Evolutionary conservation across 2,888 invertebrate species (phyloP).

Genomic region (Drymonia ruficornis): DNA sequence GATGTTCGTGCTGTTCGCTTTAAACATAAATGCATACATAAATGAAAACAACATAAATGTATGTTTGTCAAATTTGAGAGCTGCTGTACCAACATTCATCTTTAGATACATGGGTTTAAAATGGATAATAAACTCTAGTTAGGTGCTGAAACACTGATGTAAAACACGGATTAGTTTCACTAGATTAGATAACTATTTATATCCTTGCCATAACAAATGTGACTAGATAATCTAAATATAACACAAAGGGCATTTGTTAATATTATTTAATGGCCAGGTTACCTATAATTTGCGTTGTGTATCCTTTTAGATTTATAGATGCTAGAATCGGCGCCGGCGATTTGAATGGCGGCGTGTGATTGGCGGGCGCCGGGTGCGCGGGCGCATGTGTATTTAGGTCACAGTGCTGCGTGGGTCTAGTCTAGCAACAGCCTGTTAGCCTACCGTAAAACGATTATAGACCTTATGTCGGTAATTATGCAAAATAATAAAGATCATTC

Average conservation of each 20-base stretch:
- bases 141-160: too few species aligned
- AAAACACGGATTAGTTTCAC: background rate
- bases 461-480: slow-evolving; percentile 33
- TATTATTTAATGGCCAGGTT: slow-evolving; percentile 64
- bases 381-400: slow-evolving; percentile 77
- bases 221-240: slow-evolving; percentile 29
- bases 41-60: too few species aligned
- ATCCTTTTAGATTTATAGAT: slow-evolving; percentile 64
- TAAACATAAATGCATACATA: too few species aligned
- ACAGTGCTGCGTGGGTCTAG: slow-evolving; percentile 75
- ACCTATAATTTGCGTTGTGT: slow-evolving; percentile 63
- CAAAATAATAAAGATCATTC: slow-evolving; percentile 10
- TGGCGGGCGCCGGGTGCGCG: slow-evolving; percentile 76
- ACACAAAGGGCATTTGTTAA: slow-evolving; percentile 65
- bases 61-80: too few species aligned
- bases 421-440: slow-evolving; percentile 60
- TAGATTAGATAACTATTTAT: slow-evolving; percentile 11
- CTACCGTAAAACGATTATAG: slow-evolving; percentile 33
- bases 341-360: slow-evolving; percentile 74
- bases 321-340: slow-evolving; percentile 73
- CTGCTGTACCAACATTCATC: too few species aligned
- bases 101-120: too few species aligned
- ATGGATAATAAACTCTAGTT: too few species aligned
- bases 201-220: slow-evolving; percentile 35
- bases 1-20: too few species aligned